A percentile compares a stretch with the other conserved stretches of the same genome.
These are phyloP conservation scores for Brachionus manjavacas DNA, from an alignment of 1,140 invertebrate genomes.

Conservation along the genomic window DNA sequence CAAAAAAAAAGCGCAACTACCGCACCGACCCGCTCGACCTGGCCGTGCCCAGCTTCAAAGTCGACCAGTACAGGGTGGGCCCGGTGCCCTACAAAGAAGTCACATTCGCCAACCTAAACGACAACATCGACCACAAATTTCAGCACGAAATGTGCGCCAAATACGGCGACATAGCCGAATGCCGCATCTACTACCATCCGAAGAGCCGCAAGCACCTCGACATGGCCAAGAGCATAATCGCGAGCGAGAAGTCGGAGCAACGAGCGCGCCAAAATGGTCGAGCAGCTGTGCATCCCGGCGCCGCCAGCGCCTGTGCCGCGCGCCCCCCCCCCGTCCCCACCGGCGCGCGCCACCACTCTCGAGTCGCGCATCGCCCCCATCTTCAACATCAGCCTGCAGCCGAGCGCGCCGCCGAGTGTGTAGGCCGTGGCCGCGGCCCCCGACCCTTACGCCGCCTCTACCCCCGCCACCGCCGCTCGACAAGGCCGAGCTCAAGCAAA, in stretches of 20 bases:
- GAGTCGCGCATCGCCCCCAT: constrained; percentile 32
- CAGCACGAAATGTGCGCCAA: constrained; percentile 69
- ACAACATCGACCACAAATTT: constrained; percentile 89
- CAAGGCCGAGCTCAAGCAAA: not conserved
- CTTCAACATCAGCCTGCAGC: not conserved
- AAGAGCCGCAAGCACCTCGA: constrained; percentile 87
- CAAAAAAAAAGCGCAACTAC: constrained; percentile 31
- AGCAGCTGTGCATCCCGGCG: not conserved
- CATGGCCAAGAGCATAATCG: constrained; percentile 79
- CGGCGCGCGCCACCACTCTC: not conserved
- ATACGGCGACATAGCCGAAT: constrained; percentile 78
- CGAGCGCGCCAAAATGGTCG: constrained; percentile 43
- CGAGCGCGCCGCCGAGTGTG: not conserved
- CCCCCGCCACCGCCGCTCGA: constrained; percentile 56
- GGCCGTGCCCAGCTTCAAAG: constrained; percentile 61
- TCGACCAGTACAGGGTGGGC: constrained; percentile 87
- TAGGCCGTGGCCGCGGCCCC: not conserved
- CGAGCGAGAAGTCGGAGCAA: constrained; percentile 71
- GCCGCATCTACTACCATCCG: constrained; percentile 80
- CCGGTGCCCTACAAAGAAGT: constrained; percentile 85
- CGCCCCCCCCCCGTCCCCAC: not conserved
- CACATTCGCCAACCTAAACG: constrained; percentile 90
- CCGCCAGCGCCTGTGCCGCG: not conserved
- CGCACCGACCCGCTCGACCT: not conserved
- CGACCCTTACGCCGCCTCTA: constrained; percentile 41